These are phyloP conservation scores for Tragulus kanchil DNA, from an alignment of 2,113 vertebrate genomes.

Conservation along the genomic window DNA sequence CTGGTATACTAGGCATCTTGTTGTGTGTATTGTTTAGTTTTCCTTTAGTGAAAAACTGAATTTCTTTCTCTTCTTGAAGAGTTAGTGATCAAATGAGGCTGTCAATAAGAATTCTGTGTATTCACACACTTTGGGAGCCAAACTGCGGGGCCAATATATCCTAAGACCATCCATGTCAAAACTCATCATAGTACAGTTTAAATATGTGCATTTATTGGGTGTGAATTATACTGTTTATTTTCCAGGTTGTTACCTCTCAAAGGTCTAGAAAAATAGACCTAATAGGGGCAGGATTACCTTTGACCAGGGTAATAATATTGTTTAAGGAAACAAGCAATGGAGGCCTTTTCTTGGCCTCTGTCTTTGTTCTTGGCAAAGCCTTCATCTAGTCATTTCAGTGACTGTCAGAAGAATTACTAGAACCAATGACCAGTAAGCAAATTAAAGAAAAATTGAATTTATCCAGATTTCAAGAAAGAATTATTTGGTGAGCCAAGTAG, in stretches of 20 bases:
- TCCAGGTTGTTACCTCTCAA: neutral
- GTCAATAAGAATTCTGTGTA: neutral
- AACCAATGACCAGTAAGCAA: neutral
- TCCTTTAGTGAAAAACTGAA: neutral
- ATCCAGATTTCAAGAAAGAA: neutral
- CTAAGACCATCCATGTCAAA: neutral
- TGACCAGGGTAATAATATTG: neutral
- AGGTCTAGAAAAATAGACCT: neutral
- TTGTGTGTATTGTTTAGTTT: neutral
- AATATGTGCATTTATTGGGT: neutral
- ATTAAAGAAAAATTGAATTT: neutral
- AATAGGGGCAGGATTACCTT: neutral
- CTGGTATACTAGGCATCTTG: neutral
- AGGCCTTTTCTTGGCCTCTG: neutral
- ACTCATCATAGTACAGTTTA: neutral
- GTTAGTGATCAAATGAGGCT: neutral
- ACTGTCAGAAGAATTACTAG: too few relatives aligned
- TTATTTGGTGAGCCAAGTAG: neutral
- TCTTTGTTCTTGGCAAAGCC: neutral
- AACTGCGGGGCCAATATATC: neutral
- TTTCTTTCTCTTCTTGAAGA: neutral
- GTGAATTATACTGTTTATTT: neutral
- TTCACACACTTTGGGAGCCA: neutral
- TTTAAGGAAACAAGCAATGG: neutral
- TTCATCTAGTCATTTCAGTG: neutral